Evolutionary conservation across 2,113 vertebrate species (phyloP), one percentile per base, ranked within the genome.

Genomic region (Gavialis gangeticus): DNA sequence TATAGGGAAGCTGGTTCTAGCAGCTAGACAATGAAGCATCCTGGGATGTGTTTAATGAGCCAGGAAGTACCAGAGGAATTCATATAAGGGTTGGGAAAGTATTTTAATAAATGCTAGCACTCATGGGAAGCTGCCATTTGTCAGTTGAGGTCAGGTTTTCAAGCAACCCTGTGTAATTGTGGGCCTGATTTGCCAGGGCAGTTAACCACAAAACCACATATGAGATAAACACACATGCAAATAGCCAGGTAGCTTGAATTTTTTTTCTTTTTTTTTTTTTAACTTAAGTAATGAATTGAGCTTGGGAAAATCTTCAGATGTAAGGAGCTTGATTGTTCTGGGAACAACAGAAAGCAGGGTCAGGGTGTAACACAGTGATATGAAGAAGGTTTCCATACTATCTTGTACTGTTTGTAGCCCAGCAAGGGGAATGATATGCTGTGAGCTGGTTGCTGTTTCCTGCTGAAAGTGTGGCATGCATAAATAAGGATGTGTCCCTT

Each of bases 401-500:
- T 13, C 34, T 46, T 19, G 4, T 71, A 59, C 69, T 79, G n/a
- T 30, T 56, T 56, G 12, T 58, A 19, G 30, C 82, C 18, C 18
- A 73, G 76, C 58, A 81, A 85, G 76, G 5, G 3, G 25, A 80
- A n/a, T 66, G 63, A 3, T 3, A 1, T 64, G 19, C 15, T 57
- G 55, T 25, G 16, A 6, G 71, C 58, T 25, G 57, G 55, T 83
- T 71, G 75, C 75, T 3, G 2, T 75, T 92, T 89, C 90, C 90
- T 89, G 85, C 63, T 12, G 10, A 37, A 55, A 19, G 58, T 85
- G 84, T 3, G 3, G 80, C 59, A 71, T 75, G 88, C 30, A 63
- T 62, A 30, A 80, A 71, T 12, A 30, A 91, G 87, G 84, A 94
- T 80, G 75, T 95, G 93, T 75, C 69, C 89, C 34, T 84, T 46